phyloP scores from a whole-genome alignment of 2,113 vertebrate species.

The Chionomys nivalis region DNA sequence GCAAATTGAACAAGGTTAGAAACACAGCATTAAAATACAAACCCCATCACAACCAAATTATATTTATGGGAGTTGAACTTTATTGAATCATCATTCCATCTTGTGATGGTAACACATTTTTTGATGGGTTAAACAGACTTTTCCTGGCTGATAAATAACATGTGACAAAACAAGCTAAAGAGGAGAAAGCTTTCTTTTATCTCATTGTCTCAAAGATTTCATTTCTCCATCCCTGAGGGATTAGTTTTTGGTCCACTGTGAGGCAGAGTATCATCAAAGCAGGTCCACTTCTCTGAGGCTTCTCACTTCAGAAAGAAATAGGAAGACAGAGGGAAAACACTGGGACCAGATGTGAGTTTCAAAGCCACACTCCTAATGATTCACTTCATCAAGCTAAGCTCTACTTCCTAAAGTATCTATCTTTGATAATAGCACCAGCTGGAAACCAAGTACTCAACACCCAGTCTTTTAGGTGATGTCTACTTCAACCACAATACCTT shows the following conservation, averaged over 20 bases:
- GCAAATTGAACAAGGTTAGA: constrained; percentile 4
- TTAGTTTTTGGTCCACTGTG: neutral
- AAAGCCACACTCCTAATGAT: neutral
- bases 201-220: neutral
- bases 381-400: neutral
- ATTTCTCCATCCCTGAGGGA: neutral
- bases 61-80: neutral
- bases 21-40: neutral
- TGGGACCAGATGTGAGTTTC: neutral
- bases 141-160: neutral
- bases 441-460: neutral
- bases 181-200: neutral
- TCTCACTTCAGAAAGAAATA: neutral
- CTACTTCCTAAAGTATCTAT: neutral
- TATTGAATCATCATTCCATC: neutral
- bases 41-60: neutral
- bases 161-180: neutral
- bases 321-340: neutral
- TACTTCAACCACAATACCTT: neutral
- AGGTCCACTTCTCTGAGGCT: neutral
- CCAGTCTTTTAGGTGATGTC: neutral
- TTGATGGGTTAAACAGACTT: neutral
- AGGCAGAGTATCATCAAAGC: neutral
- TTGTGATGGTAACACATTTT: neutral
- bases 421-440: neutral